Evolutionary conservation across 2,113 vertebrate genomes (phyloP).

Genomic region (Ahaetulla prasina): DNA sequence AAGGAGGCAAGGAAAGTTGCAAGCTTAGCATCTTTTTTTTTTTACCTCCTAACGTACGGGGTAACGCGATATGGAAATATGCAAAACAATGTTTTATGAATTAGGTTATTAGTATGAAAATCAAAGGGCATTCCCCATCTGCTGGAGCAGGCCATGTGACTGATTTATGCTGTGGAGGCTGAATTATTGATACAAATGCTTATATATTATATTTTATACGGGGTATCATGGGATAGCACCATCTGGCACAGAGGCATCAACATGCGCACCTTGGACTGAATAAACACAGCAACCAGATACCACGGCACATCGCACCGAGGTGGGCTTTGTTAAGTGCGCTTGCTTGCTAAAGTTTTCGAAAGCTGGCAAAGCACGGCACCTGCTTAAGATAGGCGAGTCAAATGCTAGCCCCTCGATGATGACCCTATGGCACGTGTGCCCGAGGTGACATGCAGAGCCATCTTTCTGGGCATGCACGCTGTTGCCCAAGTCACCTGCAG

Average conservation of each 20-base stretch:
- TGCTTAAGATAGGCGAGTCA: neutral
- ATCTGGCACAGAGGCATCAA: conserved; percentile 59
- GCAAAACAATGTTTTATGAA: conserved; percentile 54
- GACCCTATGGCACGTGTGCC: no score
- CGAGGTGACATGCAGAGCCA: no score
- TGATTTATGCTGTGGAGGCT: conserved; percentile 58
- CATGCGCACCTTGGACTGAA: conserved; percentile 51
- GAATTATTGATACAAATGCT: conserved; percentile 60
- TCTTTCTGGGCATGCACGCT: no score
- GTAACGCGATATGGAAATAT: conserved; percentile 38
- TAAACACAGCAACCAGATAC: conserved; percentile 50
- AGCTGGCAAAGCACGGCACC: neutral
- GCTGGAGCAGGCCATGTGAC: conserved; percentile 40
- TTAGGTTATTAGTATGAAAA: conserved; percentile 60
- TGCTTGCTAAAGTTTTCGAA: conserved; percentile 2
- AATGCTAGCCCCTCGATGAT: no score
- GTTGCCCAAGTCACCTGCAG: no score
- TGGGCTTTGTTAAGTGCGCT: conserved; percentile 8
- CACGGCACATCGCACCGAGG: neutral
- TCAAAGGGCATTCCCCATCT: conserved; percentile 55
- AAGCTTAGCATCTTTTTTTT: neutral
- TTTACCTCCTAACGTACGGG: conserved; percentile 10
- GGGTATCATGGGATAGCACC: conserved; percentile 56
- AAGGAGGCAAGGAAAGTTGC: conserved; percentile 25
- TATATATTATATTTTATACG: conserved; percentile 65